Evolutionary conservation across 2,888 invertebrate species (phyloP), one percentile per base, ranked within the genome.

Genomic region (Serripes groenlandicus): DNA sequence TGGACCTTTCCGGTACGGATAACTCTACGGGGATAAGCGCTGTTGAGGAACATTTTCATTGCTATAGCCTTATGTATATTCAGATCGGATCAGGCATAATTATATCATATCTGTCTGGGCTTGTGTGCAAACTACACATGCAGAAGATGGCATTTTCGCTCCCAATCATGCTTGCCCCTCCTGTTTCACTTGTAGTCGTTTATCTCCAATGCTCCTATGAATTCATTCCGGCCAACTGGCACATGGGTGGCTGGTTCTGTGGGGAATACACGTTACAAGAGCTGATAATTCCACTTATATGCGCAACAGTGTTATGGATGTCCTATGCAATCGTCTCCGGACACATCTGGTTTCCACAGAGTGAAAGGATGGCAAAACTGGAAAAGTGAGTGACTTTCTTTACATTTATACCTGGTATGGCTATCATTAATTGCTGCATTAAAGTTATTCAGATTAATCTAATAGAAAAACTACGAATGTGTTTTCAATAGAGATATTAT

Each of bases 321-420:
- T 98, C 98, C 0, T 99, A 99, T 95, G 97, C 98, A 0, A 99
- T 99, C 98, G 97, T 99, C 75, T 97, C 98, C 0, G 96, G 99
- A 80, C 99, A 99, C 92, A 98, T 99, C 87, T 99, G 99, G 99
- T 98, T 97, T 2, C 99, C 99, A 3, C 98, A 98, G 95, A 98
- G 98, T 92, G 99, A 99, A 95, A 97, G 99, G 96, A 96, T 99
- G 92, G 99, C 99, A 0, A 97, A 98, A 54, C 99, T 99, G 0
- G 99, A 99, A 94, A 98, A 98, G 95, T 94, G 88, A 90, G 91
- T 82, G n/a, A n/a, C n/a, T n/a, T n/a, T n/a, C n/a, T n/a, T n/a
- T n/a, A n/a, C n/a, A n/a, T n/a, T n/a, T n/a, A n/a, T n/a, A n/a
- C n/a, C n/a, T n/a, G n/a, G n/a, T n/a, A n/a, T n/a, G n/a, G n/a